Base-by-base conservation (phyloP, 1,140 invertebrate genomes). In the Drosophila bocqueti region DNA sequence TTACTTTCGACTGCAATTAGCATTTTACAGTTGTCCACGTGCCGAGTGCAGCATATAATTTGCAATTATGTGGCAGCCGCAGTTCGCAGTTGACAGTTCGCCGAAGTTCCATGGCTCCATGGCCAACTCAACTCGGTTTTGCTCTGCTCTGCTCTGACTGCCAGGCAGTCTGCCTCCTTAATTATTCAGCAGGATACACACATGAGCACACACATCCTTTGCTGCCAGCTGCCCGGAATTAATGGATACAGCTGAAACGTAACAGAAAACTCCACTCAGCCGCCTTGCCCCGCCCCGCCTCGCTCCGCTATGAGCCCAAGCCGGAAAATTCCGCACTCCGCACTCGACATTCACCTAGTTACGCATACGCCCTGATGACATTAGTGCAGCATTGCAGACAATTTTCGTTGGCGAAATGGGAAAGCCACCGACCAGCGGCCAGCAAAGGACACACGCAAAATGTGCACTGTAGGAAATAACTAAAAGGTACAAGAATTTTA, bases 381-480 rank as follows among this genome's bases (percentile, higher is more conserved):
- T 87, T 87, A 84, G 81, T 90, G 84, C 84, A 87, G 69, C 78
- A 87, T 87, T 87, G 84, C 84, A 87, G 85, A 87, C 85, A 90
- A 90, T 81, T 81, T 71, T 54, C 62, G 65, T 62, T 54, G 69
- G 76, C 71, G 66, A 86, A 86, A 86, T 81, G 83, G 76, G 62
- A 79, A 86, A 68, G 66, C 66, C 76, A 79, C 54, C 66, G 75
- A 15, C 57, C 49, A 76, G 45, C 42, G 62, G 58, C 45, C 45
- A 78, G 64, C 13, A 61, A 47, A 45, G 58, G 34, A 34, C 52
- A 45, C 49, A 43, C 69, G 50, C 38, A 50, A 21, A 21, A 47
- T 16, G 21, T 31, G 43, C 73, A 69, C 43, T 47, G 38, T 0
- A 4, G 26, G 21, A 50, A 72, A 34, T 7, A 15, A 0, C 1